These are phyloP conservation scores for Macrotus californicus DNA, from an alignment of 2,113 vertebrate genomes.

Conservation along the genomic window DNA sequence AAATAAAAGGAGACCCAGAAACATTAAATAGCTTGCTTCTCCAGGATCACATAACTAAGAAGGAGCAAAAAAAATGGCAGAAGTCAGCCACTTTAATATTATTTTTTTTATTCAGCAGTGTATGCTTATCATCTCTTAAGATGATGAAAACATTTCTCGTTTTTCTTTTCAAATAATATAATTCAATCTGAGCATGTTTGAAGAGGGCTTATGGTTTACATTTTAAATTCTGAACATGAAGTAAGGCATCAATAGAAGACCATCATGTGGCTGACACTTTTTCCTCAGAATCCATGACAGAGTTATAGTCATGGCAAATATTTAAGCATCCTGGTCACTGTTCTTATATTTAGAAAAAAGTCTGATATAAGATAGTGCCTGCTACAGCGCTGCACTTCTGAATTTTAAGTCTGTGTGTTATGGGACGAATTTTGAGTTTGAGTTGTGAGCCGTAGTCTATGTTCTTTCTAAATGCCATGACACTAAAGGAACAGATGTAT, in stretches of 20 bases:
- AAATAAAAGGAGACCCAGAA: not conserved
- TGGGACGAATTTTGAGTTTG: not conserved
- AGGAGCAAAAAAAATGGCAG: not conserved
- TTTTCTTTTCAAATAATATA: slow-evolving; percentile 72
- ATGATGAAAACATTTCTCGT: slow-evolving; percentile 70
- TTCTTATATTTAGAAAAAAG: slow-evolving; percentile 42
- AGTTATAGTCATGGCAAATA: slow-evolving; percentile 62
- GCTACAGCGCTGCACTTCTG: not conserved
- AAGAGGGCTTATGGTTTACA: slow-evolving; percentile 59
- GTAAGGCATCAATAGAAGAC: slow-evolving; percentile 70
- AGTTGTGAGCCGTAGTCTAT: not conserved
- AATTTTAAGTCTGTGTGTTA: slow-evolving; percentile 20
- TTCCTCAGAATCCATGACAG: slow-evolving; percentile 64
- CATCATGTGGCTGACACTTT: slow-evolving; percentile 64
- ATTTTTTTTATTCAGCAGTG: slow-evolving; percentile 76
- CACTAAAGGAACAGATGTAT: slow-evolving; percentile 39
- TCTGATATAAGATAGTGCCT: not conserved
- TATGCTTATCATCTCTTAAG: slow-evolving; percentile 75
- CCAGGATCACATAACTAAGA: not conserved
- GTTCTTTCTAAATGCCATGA: slow-evolving; percentile 35
- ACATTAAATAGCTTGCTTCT: not conserved
- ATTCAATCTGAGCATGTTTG: slow-evolving; percentile 69
- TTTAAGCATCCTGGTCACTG: slow-evolving; percentile 47
- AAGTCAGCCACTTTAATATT: slow-evolving; percentile 47
- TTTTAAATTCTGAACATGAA: slow-evolving; percentile 66